phyloP scores from a whole-genome alignment of 2,888 invertebrate species.

The Anthophora plumipes region DNA sequence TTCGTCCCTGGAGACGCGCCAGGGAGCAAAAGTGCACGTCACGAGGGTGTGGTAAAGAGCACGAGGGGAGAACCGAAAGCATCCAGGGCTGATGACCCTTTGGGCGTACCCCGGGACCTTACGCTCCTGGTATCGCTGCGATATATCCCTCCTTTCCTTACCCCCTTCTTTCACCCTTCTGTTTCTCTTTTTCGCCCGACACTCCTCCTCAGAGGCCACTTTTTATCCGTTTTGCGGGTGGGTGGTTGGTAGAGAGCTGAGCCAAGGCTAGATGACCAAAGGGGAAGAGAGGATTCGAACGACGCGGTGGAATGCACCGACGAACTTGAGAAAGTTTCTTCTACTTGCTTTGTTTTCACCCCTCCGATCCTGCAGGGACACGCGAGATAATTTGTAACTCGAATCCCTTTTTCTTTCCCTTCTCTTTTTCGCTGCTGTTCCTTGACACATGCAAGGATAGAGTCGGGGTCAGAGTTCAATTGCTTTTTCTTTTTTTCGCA shows the following conservation, averaged over 20 bases:
- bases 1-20: constrained; percentile 71
- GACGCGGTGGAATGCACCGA: constrained; percentile 48
- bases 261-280: constrained; percentile 48
- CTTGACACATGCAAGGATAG: background rate
- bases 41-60: constrained; percentile 65
- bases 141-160: constrained; percentile 34
- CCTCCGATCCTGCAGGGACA: constrained; percentile 6
- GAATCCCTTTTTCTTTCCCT: background rate
- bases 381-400: constrained; percentile 23
- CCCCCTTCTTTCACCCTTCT: background rate
- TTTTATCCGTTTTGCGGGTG: constrained; percentile 58
- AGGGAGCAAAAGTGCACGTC: constrained; percentile 69
- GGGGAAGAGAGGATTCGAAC: constrained; percentile 48
- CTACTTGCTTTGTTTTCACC: constrained; percentile 5
- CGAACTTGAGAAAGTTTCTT: constrained; percentile 11
- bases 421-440: background rate
- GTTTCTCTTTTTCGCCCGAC: constrained; percentile 15
- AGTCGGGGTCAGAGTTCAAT: background rate
- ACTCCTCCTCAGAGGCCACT: background rate
- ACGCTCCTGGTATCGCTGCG: constrained; percentile 64
- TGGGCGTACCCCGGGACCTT: constrained; percentile 67
- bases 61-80: constrained; percentile 52
- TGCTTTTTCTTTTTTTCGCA: background rate
- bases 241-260: constrained; percentile 21
- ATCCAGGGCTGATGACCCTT: constrained; percentile 70